These are phyloP conservation scores for Steatocranus sp. DNA, from an alignment of 2,797 vertebrate genomes.

Conservation along the genomic window DNA sequence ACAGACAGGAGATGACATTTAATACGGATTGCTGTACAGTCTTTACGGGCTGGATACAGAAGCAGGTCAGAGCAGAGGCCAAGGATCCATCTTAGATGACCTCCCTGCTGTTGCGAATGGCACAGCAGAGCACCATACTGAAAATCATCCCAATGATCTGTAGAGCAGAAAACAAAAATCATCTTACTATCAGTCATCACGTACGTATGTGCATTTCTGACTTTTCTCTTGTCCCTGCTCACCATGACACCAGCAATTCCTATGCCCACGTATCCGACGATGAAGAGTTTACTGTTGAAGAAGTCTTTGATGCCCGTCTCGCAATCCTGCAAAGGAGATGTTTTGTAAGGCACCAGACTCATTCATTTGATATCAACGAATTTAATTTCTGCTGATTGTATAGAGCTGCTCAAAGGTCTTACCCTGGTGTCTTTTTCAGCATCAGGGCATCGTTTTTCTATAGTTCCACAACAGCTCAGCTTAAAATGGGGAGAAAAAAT, in stretches of 20 bases:
- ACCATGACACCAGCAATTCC: conserved; percentile 94
- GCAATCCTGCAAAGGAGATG: conserved; percentile 77
- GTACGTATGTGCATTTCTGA: not conserved
- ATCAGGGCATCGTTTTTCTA: conserved; percentile 22
- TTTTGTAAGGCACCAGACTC: not conserved
- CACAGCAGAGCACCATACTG: conserved; percentile 98
- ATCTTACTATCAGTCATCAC: not conserved
- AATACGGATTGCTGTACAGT: conserved; percentile 38
- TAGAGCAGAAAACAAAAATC: not conserved
- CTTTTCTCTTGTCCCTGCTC: conserved; percentile 50
- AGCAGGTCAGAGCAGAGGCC: not conserved
- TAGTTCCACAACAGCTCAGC: conserved; percentile 73
- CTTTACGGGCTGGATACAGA: not conserved
- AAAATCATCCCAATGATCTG: conserved; percentile 99
- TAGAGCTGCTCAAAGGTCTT: not conserved
- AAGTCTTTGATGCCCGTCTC: conserved; percentile 81
- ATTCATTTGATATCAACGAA: not conserved
- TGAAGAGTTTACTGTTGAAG: conserved; percentile 84
- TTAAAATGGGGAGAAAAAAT: conserved; percentile 17
- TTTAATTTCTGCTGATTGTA: not conserved
- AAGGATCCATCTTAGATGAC: conserved; percentile 78
- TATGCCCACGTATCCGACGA: conserved; percentile 91
- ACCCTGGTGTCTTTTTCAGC: conserved; percentile 36
- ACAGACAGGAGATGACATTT: conserved; percentile 1
- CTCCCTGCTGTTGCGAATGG: conserved; percentile 90